Percentiles rank a stretch among this genome's conserved stretches.
phyloP scores from a whole-genome alignment of 92 coral and sea anemone species.

The Actinostola sp. region DNA sequence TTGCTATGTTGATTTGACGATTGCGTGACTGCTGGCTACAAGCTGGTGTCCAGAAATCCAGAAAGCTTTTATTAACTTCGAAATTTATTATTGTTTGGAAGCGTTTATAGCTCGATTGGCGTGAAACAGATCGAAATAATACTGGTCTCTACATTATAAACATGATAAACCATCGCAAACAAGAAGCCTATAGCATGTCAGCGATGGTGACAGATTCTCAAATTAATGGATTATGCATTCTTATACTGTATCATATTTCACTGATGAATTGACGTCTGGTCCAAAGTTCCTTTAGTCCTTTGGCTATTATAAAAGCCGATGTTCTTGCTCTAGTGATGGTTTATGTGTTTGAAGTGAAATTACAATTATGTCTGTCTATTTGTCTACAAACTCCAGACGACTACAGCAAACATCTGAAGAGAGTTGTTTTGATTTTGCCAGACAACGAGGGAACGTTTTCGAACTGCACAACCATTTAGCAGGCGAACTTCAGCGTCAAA shows the following conservation, averaged over 20 bases:
- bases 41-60: too few species aligned
- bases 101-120: too few species aligned
- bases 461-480: constrained; percentile 1
- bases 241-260: background rate
- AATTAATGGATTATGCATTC: background rate
- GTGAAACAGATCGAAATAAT: too few species aligned
- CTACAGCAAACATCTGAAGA: constrained; percentile 12
- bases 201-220: background rate
- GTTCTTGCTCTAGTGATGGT: background rate
- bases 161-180: background rate
- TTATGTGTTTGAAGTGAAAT: background rate
- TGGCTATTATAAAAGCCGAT: too few species aligned
- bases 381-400: constrained; percentile 18
- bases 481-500: constrained; percentile 13
- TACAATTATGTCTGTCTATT: constrained; percentile 22
- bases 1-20: background rate
- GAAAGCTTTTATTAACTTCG: too few species aligned
- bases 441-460: constrained; percentile 6
- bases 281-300: too few species aligned
- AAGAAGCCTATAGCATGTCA: background rate
- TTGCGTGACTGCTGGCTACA: background rate
- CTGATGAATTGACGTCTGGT: background rate
- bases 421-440: constrained; percentile 8
- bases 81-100: too few species aligned
- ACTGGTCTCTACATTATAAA: too few species aligned